Evolutionary conservation across 2,797 vertebrate genomes (phyloP), one percentile per base, ranked within the genome.

Genomic region (Xiphorhynchus erythropygius): DNA sequence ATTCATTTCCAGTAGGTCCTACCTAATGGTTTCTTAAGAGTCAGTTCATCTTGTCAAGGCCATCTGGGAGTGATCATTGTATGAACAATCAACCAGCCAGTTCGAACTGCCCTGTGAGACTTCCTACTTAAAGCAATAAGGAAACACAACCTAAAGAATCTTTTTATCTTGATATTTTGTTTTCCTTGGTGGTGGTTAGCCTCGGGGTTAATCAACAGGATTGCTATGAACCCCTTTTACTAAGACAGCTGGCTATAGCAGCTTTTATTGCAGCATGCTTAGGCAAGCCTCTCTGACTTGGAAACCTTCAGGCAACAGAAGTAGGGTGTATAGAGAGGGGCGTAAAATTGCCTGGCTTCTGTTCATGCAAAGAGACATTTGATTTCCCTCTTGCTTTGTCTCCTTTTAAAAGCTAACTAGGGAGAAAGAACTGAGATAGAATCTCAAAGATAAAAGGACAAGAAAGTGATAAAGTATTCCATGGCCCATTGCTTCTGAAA

Each of bases 41-140:
- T 84, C 37, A 33, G 33, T 56, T 86, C 52, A 50, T 87, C 75
- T 41, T 70, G n/a, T 70, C 57, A 80, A 7, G 49, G 84, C 92
- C 64, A 46, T 82, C 49, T 88, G 79, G 87, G 85, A 94, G 37
- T 10, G 21, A 85, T 84, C 79, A 35, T 50, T 83, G 70, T 56
- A 49, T 65, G 79, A 93, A 69, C 18, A 49, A 53, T 92, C n/a
- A 35, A 62, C 63, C 92, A 84, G 75, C 70, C 60, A 87, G 91
- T 95, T 74, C 75, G 91, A 92, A 80, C 94, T 90, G 87, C 81
- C 70, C 68, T 88, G 63, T 73, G 69, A 95, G 79, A 84, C 89
- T 97, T 96, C 93, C 93, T 96, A 86, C 89, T 94, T 81, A 28
- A 11, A 78, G 89, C 89, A 96, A 75, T 94, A 89, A 95, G 92